phyloP scores from a whole-genome alignment of 1,140 invertebrate species.

The Leptopilina boulardi region DNA sequence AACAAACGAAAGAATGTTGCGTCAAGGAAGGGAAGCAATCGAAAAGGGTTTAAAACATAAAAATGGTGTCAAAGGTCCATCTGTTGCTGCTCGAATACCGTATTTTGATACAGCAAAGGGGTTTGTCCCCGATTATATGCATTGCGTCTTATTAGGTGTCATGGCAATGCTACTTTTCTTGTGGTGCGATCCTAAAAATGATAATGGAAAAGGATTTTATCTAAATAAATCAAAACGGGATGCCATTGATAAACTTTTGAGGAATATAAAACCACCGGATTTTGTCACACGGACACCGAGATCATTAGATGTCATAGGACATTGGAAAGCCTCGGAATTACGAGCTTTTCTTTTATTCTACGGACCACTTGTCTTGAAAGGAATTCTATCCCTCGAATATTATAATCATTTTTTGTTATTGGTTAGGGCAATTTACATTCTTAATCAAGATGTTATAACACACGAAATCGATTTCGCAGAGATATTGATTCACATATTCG shows the following conservation, averaged over 20 bases:
- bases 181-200: no score
- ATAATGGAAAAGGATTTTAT: no score
- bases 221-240: neutral
- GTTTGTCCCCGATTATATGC: slow-evolving; percentile 32
- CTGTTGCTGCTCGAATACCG: slow-evolving; percentile 1
- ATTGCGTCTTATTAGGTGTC: slow-evolving; percentile 9
- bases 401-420: slow-evolving; percentile 31
- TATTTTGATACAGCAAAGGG: slow-evolving; percentile 9
- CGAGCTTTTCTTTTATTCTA: slow-evolving; percentile 23
- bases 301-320: neutral
- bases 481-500: neutral
- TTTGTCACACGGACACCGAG: slow-evolving; percentile 19
- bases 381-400: neutral
- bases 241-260: slow-evolving; percentile 18
- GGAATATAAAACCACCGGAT: slow-evolving; percentile 34
- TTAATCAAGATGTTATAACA: neutral
- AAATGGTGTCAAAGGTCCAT: slow-evolving; percentile 33
- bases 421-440: neutral
- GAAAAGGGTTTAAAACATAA: neutral
- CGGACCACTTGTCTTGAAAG: slow-evolving; percentile 33
- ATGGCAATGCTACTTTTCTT: neutral
- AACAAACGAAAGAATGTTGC: slow-evolving; percentile 20
- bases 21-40: slow-evolving; percentile 1
- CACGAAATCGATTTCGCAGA: neutral
- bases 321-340: slow-evolving; percentile 36